A percentile compares a stretch with the other conserved stretches of the same genome.
These are phyloP conservation scores for Typhlichthys subterraneus DNA, from an alignment of 2,797 vertebrate species.

Conservation along the genomic window DNA sequence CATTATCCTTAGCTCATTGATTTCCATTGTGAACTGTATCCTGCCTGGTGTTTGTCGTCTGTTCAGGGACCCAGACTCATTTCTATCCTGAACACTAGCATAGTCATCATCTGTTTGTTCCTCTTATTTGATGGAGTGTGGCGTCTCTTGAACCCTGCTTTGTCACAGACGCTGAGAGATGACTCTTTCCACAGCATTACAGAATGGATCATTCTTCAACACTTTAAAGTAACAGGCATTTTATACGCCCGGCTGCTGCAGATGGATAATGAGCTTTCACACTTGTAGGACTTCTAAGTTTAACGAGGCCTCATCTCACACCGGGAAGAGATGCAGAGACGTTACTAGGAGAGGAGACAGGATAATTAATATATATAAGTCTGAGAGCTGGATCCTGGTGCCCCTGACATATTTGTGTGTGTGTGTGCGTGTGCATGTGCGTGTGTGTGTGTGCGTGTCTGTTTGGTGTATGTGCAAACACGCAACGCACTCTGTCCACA, in stretches of 20 bases:
- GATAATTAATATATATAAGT: slow-evolving; percentile 48
- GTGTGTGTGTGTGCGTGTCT: background rate
- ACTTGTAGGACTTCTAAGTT: slow-evolving; percentile 34
- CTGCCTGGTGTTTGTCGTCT: too few species aligned
- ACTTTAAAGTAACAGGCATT: slow-evolving; percentile 14
- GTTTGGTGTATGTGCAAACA: slow-evolving; percentile 4
- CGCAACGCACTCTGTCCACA: background rate
- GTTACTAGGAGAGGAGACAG: slow-evolving; percentile 38
- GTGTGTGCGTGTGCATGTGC: background rate
- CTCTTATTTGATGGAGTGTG: too few species aligned
- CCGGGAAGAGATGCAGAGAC: slow-evolving; percentile 30
- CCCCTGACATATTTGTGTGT: slow-evolving; percentile 5
- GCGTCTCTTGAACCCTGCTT: background rate
- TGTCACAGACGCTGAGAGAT: background rate
- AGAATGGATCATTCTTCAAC: slow-evolving; percentile 22
- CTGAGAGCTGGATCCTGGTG: background rate
- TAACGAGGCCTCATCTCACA: slow-evolving; percentile 39
- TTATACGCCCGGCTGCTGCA: slow-evolving; percentile 21
- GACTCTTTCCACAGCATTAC: slow-evolving; percentile 2
- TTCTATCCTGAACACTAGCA: too few species aligned
- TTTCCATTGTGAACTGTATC: too few species aligned
- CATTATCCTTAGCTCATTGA: too few species aligned
- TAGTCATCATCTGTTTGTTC: too few species aligned
- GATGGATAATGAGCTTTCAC: slow-evolving; percentile 49
- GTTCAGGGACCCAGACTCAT: too few species aligned